A percentile compares a stretch with the other conserved stretches of the same genome.
Conservation (phyloP, 2,888 invertebrate genomes). For the Archaeoteleia sp. region DNA sequence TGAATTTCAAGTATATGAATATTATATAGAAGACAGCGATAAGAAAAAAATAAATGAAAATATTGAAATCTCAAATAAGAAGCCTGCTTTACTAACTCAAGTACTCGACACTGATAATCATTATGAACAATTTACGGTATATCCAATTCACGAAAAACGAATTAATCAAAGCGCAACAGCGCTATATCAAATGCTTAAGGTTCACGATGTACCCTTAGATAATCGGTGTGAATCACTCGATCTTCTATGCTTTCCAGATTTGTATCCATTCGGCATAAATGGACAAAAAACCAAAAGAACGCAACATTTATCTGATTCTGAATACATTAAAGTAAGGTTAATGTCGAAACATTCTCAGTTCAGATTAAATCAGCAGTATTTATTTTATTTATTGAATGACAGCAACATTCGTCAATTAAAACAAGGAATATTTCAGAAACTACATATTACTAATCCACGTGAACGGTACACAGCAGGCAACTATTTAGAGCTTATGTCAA, state of each 20-base stretch:
- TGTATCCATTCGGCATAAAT: conserved; percentile 49
- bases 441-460: conserved; percentile 47
- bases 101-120: conserved; percentile 5
- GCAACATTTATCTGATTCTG: conserved; percentile 49
- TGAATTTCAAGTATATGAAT: conserved; percentile 14
- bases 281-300: conserved; percentile 50
- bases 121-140: conserved; percentile 41
- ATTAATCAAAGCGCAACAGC: conserved; percentile 43
- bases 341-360: conserved; percentile 55
- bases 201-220: conserved; percentile 52
- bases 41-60: too few relatives aligned
- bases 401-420: conserved; percentile 53
- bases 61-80: too few relatives aligned
- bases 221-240: conserved; percentile 48
- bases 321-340: conserved; percentile 53
- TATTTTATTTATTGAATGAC: conserved; percentile 58
- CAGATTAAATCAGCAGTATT: conserved; percentile 55
- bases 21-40: too few relatives aligned
- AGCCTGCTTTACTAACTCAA: too few relatives aligned
- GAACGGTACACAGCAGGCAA: conserved; percentile 32
- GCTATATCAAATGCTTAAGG: conserved; percentile 56
- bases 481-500: conserved; percentile 30
- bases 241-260: conserved; percentile 54
- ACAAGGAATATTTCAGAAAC: conserved; percentile 52
- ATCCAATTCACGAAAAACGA: conserved; percentile 51